Evolutionary conservation across 2,797 vertebrate genomes (phyloP), one percentile per base, ranked within the genome.

Genomic region (Remorina albescens): DNA sequence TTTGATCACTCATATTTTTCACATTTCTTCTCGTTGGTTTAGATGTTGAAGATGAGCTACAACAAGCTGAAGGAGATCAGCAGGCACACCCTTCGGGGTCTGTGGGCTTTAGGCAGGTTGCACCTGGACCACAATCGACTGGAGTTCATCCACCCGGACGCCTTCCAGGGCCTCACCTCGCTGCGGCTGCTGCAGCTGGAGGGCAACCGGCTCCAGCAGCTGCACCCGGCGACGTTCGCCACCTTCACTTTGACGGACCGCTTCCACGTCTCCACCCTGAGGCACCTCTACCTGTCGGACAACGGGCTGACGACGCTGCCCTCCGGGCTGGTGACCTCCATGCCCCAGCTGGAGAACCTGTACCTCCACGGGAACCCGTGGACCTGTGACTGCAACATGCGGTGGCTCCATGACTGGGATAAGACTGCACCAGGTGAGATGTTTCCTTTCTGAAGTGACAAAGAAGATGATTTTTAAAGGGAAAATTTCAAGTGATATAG

Each of bases 11-110:
- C 3, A 18, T 51, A 10, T n/a, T n/a, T 28, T 4, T 50, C 6
- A 61, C 28, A 4, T 51, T 12, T 3, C 15, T 53, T 2, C 5
- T 74, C 10, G 1, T 62, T 65, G 41, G n/a, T 65, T 59, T n/a
- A 99, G 97, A 96, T 97, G 80, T 90, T 99, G 87, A 99, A 98
- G 89, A 91, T 98, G 58, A 99, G 97, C 91, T 99, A 97, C 91
- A 99, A 99, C 87, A 96, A 98, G 70, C 78, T 99, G 53, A 94
- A 89, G 10, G 90, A 93, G 62, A 77, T 99, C 76, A 92, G 80
- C 39, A 85, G 89, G 1, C 82, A 87, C n/a, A 94, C 95, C 0
- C 91, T 99, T 7, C 92, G 80, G 57, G 97, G 97, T 2, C 95
- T 99, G 57, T 93, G 92, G 81, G 88, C 86, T 32, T 57, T 99